Conservation (phyloP, 1,140 invertebrate genomes). For the Chelonus insularis region DNA sequence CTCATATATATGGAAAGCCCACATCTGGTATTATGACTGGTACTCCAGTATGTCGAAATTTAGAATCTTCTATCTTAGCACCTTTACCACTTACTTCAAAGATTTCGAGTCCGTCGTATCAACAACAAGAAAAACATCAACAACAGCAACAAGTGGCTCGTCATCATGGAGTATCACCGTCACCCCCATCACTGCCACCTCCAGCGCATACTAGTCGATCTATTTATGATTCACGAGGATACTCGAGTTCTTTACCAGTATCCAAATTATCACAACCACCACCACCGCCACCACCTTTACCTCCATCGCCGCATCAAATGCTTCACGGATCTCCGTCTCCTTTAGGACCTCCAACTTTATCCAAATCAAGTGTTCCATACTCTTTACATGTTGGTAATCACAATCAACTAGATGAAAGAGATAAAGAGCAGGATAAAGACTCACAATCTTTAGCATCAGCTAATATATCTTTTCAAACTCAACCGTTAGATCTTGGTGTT, state of each 20-base stretch:
- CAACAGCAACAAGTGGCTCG: conserved; percentile 67
- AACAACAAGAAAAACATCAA: conserved; percentile 67
- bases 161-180: conserved; percentile 60
- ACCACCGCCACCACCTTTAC: conserved; percentile 56
- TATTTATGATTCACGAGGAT: conserved; percentile 58
- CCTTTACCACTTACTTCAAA: conserved; percentile 70
- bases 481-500: conserved; percentile 74
- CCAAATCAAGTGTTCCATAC: conserved; percentile 52
- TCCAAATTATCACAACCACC: conserved; percentile 33
- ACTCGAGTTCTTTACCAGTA: too few species aligned
- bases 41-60: conserved; percentile 64
- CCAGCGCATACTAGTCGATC: conserved; percentile 63
- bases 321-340: conserved; percentile 61
- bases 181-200: conserved; percentile 57
- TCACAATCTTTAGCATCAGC: too few species aligned
- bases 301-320: conserved; percentile 61
- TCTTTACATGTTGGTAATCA: conserved; percentile 49
- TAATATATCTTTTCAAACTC: conserved; percentile 72
- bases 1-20: conserved; percentile 76
- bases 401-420: conserved; percentile 49
- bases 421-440: too few species aligned
- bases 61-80: conserved; percentile 49
- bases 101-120: conserved; percentile 66
- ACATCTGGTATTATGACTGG: conserved; percentile 66
- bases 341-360: conserved; percentile 49